These are phyloP conservation scores for Elgaria multicarinata DNA, from an alignment of 2,113 vertebrate genomes.

Conservation along the genomic window DNA sequence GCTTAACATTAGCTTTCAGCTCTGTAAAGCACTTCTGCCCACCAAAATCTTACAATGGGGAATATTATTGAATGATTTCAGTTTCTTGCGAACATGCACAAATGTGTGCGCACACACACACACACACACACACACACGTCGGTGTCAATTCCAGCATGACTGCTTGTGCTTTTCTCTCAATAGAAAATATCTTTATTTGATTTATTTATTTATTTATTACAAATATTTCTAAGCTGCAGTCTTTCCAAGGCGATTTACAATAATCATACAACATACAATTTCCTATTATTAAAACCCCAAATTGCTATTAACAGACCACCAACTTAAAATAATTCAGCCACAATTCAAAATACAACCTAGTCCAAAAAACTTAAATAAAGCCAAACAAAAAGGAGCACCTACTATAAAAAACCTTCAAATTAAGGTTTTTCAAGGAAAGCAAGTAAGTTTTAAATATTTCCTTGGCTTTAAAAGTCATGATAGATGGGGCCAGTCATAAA, in stretches of 20 bases:
- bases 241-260: not conserved
- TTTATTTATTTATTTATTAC: not conserved
- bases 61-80: conserved; percentile 19
- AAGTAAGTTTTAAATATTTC: no score
- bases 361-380: not conserved
- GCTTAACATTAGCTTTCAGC: not conserved
- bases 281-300: not conserved
- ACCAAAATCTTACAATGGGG: conserved; percentile 6
- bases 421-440: no score
- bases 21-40: conserved; percentile 26
- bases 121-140: not conserved
- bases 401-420: not conserved
- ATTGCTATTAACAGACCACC: not conserved
- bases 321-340: no score
- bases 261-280: not conserved
- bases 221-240: not conserved
- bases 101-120: no score
- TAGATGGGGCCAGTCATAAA: no score
- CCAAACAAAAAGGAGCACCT: not conserved
- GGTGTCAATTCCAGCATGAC: not conserved
- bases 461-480: no score
- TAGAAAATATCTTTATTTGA: not conserved
- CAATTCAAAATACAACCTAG: not conserved
- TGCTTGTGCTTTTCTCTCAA: not conserved
- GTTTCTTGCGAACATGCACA: conserved; percentile 6